phyloP scores from a whole-genome alignment of 2,888 invertebrate species.

The Liodrosophila aerea region DNA sequence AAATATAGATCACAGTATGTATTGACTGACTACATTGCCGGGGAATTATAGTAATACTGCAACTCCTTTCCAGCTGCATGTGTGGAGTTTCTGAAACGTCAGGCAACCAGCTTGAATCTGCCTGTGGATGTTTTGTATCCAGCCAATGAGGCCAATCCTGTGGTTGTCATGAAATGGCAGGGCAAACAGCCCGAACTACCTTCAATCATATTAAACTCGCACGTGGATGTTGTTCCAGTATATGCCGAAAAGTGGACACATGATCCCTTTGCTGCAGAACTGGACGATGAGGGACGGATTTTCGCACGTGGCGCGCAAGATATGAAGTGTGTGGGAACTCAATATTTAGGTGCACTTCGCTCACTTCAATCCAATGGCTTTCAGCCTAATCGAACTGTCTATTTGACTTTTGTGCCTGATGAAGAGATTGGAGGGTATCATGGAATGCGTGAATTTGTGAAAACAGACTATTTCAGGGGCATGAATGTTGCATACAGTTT shows the following conservation, averaged over 20 bases:
- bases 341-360: conserved; percentile 89
- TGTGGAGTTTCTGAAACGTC: conserved; percentile 87
- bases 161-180: conserved; percentile 90
- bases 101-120: conserved; percentile 87
- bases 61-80: conserved; percentile 81
- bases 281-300: conserved; percentile 92
- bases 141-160: conserved; percentile 86
- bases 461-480: conserved; percentile 86
- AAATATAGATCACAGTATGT: conserved; percentile 90
- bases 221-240: conserved; percentile 97
- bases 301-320: conserved; percentile 89
- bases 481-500: conserved; percentile 90
- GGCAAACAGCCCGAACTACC: conserved; percentile 89
- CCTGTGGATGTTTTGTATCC: conserved; percentile 85
- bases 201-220: conserved; percentile 93
- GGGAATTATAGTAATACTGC: too few relatives aligned
- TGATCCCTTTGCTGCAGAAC: conserved; percentile 93
- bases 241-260: conserved; percentile 94
- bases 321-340: conserved; percentile 92
- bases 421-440: conserved; percentile 87
- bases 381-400: conserved; percentile 87
- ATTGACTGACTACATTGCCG: not conserved
- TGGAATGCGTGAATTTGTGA: conserved; percentile 89
- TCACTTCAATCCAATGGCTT: conserved; percentile 85
- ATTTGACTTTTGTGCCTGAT: conserved; percentile 89